A percentile compares a stretch with the other conserved stretches of the same genome.
These are phyloP conservation scores for Sebastes diaconus DNA, from an alignment of 2,797 vertebrate genomes.

Conservation along the genomic window DNA sequence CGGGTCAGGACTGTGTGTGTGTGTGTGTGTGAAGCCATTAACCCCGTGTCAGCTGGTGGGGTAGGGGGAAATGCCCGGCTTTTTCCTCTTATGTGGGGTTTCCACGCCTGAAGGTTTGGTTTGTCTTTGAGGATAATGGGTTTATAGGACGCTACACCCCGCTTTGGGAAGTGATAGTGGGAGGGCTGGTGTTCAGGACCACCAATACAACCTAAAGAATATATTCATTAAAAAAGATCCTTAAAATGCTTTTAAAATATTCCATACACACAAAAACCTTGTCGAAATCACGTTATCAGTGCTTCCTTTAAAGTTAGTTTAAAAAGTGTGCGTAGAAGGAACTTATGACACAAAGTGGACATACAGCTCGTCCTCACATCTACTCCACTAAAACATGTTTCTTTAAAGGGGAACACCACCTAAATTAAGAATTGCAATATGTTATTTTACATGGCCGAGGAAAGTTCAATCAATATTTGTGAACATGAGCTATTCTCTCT, in stretches of 20 bases:
- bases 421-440: too few relatives aligned
- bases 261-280: not conserved
- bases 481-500: too few relatives aligned
- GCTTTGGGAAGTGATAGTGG: slow-evolving; percentile 8
- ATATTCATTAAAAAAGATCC: not conserved
- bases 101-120: slow-evolving; percentile 58
- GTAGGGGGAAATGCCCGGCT: slow-evolving; percentile 34
- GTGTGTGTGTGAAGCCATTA: slow-evolving; percentile 44
- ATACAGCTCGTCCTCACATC: not conserved
- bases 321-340: not conserved
- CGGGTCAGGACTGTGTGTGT: slow-evolving; percentile 26
- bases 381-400: not conserved
- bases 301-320: not conserved
- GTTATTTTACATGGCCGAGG: too few relatives aligned
- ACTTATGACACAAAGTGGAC: too few relatives aligned
- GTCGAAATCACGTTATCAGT: not conserved
- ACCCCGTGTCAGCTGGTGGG: slow-evolving; percentile 36
- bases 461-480: too few relatives aligned
- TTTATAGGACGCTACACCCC: not conserved
- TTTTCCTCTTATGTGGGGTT: slow-evolving; percentile 64
- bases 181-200: not conserved
- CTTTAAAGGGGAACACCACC: too few relatives aligned
- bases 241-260: not conserved
- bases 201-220: not conserved
- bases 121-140: slow-evolving; percentile 45